These are phyloP conservation scores for Heliothis virescens DNA, from an alignment of 1,140 invertebrate genomes.

Conservation along the genomic window DNA sequence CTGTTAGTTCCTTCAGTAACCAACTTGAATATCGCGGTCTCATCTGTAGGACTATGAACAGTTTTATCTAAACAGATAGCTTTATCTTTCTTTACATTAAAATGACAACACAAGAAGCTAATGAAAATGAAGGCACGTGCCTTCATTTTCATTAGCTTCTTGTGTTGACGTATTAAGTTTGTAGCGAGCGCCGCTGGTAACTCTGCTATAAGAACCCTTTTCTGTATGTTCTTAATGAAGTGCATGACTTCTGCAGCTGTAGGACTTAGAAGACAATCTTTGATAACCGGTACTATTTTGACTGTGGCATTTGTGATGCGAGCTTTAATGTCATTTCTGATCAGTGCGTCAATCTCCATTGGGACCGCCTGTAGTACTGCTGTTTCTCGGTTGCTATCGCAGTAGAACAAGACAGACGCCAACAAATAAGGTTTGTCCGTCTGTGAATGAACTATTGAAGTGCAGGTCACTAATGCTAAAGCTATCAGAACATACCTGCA, in stretches of 20 bases:
- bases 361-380: background rate
- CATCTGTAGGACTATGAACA: no score
- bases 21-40: no score
- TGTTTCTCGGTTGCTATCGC: background rate
- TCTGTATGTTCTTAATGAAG: background rate
- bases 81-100: no score
- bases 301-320: no score
- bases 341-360: background rate
- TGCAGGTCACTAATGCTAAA: background rate
- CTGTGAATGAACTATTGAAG: background rate
- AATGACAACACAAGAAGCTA: no score
- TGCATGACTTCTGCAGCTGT: background rate
- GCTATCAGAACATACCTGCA: slow-evolving; percentile 2
- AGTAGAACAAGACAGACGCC: background rate
- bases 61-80: no score
- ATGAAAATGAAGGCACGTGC: no score
- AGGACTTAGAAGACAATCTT: no score
- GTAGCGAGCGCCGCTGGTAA: no score
- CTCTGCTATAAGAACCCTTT: background rate
- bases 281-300: background rate
- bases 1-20: background rate
- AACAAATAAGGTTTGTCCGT: background rate
- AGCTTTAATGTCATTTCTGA: background rate
- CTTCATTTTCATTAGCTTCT: no score
- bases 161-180: no score